phyloP scores from a whole-genome alignment of 2,113 vertebrate genomes.

The Heliornis fulica region DNA sequence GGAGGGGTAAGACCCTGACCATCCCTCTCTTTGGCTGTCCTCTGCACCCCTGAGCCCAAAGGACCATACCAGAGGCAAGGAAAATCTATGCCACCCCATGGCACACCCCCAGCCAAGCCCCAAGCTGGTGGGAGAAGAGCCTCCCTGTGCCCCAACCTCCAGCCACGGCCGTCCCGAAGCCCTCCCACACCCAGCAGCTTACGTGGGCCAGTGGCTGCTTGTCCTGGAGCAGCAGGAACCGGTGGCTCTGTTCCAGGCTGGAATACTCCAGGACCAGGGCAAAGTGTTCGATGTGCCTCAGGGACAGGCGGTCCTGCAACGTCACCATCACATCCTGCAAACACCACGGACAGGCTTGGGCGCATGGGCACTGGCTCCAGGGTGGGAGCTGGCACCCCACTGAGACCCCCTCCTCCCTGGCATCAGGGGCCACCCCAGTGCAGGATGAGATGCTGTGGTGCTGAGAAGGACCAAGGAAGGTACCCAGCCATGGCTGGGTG shows the following conservation, averaged over 20 bases:
- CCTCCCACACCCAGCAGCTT: conserved; percentile 42
- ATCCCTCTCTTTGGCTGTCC: neutral
- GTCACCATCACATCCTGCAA: conserved; percentile 94
- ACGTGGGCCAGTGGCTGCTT: conserved; percentile 95
- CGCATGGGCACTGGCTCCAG: fast-evolving
- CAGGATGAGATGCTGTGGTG: neutral
- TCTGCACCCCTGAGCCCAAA: neutral
- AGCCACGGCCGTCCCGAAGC: fast-evolving
- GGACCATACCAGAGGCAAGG: neutral
- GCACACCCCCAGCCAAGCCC: neutral
- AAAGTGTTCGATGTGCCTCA: conserved; percentile 96
- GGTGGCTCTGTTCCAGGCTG: conserved; percentile 89
- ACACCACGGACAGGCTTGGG: fast-evolving
- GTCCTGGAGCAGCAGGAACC: conserved; percentile 91
- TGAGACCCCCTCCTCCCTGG: neutral
- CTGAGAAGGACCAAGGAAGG: neutral
- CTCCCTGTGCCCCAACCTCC: neutral
- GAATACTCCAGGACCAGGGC: conserved; percentile 93
- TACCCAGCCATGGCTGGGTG: neutral
- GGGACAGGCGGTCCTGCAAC: conserved; percentile 94
- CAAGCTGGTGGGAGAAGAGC: neutral
- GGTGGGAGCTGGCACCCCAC: neutral
- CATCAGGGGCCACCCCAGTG: fast-evolving
- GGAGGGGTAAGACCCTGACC: neutral
- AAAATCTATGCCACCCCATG: neutral